Conservation (phyloP, 2,113 vertebrate species). For the Clarias batrachus region DNA sequence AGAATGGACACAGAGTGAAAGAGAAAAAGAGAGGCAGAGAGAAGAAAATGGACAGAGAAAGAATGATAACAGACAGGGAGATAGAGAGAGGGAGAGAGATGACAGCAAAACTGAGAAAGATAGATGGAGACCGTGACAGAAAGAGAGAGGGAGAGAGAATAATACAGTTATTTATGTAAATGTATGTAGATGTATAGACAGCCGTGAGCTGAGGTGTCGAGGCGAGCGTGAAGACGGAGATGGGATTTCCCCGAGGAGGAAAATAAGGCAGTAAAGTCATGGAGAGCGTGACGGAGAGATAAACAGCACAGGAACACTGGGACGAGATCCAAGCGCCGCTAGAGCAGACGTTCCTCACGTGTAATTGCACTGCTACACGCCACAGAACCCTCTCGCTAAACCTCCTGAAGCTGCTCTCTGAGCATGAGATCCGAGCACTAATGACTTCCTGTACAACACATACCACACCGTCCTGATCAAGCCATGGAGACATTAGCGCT, state of each 20-base stretch:
- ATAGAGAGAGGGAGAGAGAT: no score
- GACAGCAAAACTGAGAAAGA: no score
- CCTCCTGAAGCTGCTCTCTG: background rate
- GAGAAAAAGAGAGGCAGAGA: no score
- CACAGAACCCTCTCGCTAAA: background rate
- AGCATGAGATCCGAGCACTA: background rate
- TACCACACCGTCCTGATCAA: background rate
- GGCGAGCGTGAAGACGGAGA: background rate
- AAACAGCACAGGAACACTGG: background rate
- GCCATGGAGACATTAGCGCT: background rate
- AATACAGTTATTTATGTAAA: background rate
- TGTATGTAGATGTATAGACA: background rate
- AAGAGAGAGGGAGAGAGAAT: no score
- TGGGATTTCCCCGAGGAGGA: background rate
- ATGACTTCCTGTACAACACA: background rate
- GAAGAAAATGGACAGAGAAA: no score
- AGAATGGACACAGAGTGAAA: no score
- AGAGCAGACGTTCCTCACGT: constrained; percentile 1
- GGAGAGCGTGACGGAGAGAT: background rate
- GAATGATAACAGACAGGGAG: no score
- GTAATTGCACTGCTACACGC: constrained; percentile 22
- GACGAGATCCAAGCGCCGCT: background rate
- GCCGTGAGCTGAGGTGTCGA: background rate
- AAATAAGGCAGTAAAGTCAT: background rate
- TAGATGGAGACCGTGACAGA: no score